Evolutionary conservation across 2,888 invertebrate species (phyloP), one percentile per base, ranked within the genome.

Genomic region (Dynastes grantii): DNA sequence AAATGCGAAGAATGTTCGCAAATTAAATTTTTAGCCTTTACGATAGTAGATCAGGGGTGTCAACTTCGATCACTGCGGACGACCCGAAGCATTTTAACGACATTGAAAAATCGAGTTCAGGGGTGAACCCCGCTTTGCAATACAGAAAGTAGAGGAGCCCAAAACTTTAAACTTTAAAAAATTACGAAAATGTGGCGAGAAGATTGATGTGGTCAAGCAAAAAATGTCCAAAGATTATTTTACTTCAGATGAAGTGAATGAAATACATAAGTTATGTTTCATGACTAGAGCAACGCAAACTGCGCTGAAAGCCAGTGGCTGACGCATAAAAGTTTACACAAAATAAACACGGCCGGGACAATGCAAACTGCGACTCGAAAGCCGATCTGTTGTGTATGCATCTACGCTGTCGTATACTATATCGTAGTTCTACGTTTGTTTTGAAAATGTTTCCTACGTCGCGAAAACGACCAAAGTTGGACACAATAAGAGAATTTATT

Each of bases 11-110:
- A 63, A 63, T 63, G 29, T 32, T 63, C 3, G 13, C 32, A 63
- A 63, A 63, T 63, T 63, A 63, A 63, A 63, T 63, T 63, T 63
- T 63, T 11, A 63, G 32, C 32, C 27, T 32, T 63, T 11, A 32
- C 32, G 63, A 32, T 63, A 29, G 32, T 9, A 13, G 29, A 63
- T 32, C 8, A n/a, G 5, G 29, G 63, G 32, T 63, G 22, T 29
- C 63, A 32, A 13, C 29, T 63, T 63, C 63, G 32, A 63, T 63
- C 63, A 63, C 32, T 9, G 32, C 16, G 29, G 3, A 11, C 32
- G 63, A 4, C 5, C 9, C 11, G 29, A 13, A 11, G 29, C 9
- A 8, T 63, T 63, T 63, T 29, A 63, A 63, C 32, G 27, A 29
- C 32, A 2, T 9, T 63, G 29, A 63, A 29, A 29, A 29, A 63